A percentile compares a stretch with the other conserved stretches of the same genome.
Evolutionary conservation across 2,113 vertebrate species (phyloP).

Genomic region (Bubo scandiacus): DNA sequence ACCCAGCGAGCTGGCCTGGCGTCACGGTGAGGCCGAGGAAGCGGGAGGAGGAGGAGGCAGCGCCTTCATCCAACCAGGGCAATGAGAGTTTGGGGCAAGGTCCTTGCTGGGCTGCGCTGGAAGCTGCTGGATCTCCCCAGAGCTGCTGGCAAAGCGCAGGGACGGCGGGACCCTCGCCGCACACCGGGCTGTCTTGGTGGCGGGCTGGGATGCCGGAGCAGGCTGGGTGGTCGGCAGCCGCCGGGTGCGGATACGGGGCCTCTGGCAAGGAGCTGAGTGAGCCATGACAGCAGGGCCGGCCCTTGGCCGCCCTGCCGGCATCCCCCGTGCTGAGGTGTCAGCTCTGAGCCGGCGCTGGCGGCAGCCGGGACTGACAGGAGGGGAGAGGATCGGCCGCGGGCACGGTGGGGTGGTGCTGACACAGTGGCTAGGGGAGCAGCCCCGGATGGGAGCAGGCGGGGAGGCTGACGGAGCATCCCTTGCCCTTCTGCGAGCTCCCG

Average conservation of each 20-base stretch:
- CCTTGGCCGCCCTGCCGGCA: not conserved
- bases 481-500: fast-evolving
- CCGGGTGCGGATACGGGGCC: not conserved
- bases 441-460: not conserved
- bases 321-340: fast-evolving
- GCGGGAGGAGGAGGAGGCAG: not conserved
- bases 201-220: fast-evolving
- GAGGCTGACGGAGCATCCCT: not conserved
- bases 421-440: not conserved
- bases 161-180: fast-evolving
- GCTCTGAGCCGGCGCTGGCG: fast-evolving
- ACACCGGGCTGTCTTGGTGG: fast-evolving
- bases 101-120: not conserved
- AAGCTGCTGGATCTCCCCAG: not conserved
- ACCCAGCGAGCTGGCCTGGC: fast-evolving
- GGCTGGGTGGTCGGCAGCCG: not conserved
- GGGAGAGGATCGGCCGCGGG: fast-evolving
- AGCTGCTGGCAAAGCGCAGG: not conserved
- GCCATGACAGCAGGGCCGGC: not conserved
- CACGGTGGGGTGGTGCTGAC: not conserved
- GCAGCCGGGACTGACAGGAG: not conserved
- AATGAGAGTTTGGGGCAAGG: not conserved
- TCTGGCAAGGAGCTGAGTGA: not conserved
- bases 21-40: fast-evolving
- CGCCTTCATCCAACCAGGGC: fast-evolving